Conservation (phyloP, 2,113 vertebrate genomes). For the Hippoglossus stenolepis region DNA sequence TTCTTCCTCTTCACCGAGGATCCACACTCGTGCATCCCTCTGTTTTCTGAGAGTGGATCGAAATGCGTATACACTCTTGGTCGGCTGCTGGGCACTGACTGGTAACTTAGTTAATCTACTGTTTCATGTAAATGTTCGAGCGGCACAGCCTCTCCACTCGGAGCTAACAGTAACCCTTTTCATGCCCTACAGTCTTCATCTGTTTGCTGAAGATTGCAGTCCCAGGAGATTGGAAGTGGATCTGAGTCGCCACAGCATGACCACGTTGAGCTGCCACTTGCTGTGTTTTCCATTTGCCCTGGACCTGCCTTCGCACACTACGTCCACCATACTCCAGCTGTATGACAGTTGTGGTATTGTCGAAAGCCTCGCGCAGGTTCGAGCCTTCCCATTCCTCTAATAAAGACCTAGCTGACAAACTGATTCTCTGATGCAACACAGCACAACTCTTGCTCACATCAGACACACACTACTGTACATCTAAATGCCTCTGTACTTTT, state of each 20-base stretch:
- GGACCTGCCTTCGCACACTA: conserved; percentile 72
- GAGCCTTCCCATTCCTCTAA: conserved; percentile 23
- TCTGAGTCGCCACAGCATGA: conserved; percentile 63
- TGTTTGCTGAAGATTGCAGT: conserved; percentile 41
- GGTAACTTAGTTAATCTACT: conserved; percentile 57
- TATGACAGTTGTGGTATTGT: conserved; percentile 78
- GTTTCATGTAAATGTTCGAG: not conserved
- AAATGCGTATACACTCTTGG: conserved; percentile 67
- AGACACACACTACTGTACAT: conserved; percentile 33
- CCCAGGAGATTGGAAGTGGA: conserved; percentile 46
- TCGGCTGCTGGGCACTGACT: conserved; percentile 66
- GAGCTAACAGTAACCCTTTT: conserved; percentile 8
- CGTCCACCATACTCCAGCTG: conserved; percentile 63
- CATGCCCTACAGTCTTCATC: conserved; percentile 53
- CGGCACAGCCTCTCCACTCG: not conserved
- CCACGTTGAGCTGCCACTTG: conserved; percentile 80
- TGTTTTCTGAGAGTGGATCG: conserved; percentile 67
- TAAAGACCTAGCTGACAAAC: conserved; percentile 42
- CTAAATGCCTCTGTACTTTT: conserved; percentile 42
- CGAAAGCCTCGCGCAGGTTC: conserved; percentile 78
- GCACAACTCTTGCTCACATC: conserved; percentile 52
- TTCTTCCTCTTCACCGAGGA: conserved; percentile 73
- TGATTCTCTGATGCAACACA: conserved; percentile 65
- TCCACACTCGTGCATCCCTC: conserved; percentile 65
- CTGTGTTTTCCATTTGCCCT: conserved; percentile 83